Evolutionary conservation across 2,797 vertebrate species (phyloP), one percentile per base, ranked within the genome.

Genomic region (Synanceia verrucosa): DNA sequence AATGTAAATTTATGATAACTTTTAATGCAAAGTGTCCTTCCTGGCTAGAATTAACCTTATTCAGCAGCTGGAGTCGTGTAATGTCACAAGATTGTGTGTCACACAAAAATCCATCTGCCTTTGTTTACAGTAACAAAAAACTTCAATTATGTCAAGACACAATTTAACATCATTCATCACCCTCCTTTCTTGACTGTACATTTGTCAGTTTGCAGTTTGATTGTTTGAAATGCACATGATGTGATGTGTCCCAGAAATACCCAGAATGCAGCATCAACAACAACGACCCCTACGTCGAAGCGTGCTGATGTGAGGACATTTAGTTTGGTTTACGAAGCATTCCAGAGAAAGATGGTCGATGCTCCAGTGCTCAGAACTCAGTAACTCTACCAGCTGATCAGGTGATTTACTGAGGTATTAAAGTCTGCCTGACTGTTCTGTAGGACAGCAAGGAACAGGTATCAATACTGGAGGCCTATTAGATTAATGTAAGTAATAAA

Each of bases 401-500:
- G 31, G 43, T 67, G 63, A 77, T 71, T 65, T 53, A 69, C 53
- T 16, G 14, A 31, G 39, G 28, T 56, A 65, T 76, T 73, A 67
- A 41, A 78, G 31, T 50, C 21, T 55, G 33, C 50, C 19, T 44
- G 65, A 70, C 63, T 68, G 41, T 43, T 46, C 26, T 61, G 39
- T 34, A 23, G 55, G 59, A 23, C 66, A 62, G 6, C 57, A n/a
- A 33, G 60, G 28, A 61, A 50, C 36, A 51, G 36, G 64, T 53
- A 72, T 62, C 23, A 16, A 64, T 68, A 55, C 59, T 65, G 48
- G 26, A 37, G 36, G 13, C 26, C n/a, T 39, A 47, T 76, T 76
- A 62, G 69, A 83, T 76, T 72, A 65, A 74, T 79, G 63, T 59
- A 18, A 33, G 63, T 44, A 60, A 79, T 77, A 75, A 69, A 72